These are phyloP conservation scores for Brotogeris chrysoptera DNA, from an alignment of 2,797 vertebrate species.

Conservation along the genomic window DNA sequence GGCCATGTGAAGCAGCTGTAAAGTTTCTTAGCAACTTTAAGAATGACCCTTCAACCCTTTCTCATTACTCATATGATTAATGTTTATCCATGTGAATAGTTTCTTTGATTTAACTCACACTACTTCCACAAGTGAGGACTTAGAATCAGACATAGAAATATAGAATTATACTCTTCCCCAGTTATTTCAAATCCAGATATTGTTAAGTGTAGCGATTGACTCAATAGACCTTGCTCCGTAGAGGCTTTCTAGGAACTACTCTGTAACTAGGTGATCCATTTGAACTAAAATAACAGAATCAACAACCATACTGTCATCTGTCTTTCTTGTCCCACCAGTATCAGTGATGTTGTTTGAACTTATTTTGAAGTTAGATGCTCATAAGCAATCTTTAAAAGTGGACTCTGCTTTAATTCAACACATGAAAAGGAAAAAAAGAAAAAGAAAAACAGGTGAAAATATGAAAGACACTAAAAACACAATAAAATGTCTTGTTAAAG, in stretches of 20 bases:
- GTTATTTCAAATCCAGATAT: slow-evolving; percentile 12
- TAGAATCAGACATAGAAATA: neutral
- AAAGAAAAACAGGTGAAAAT: neutral
- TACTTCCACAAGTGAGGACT: neutral
- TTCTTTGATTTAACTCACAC: slow-evolving; percentile 36
- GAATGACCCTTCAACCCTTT: slow-evolving; percentile 40
- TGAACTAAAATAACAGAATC: neutral
- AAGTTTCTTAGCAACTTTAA: slow-evolving; percentile 45
- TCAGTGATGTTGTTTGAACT: neutral
- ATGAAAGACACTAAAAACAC: neutral
- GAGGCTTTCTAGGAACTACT: neutral
- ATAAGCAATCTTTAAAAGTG: neutral
- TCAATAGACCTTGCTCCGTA: neutral
- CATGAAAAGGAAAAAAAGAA: neutral
- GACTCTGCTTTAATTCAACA: neutral
- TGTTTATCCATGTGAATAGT: slow-evolving; percentile 43
- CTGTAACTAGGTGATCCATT: neutral
- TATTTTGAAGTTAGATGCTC: neutral
- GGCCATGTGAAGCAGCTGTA: slow-evolving; percentile 40
- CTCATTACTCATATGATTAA: slow-evolving; percentile 60
- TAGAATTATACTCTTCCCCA: neutral
- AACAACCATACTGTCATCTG: neutral
- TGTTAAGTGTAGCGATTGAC: slow-evolving; percentile 1
- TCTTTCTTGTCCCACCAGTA: neutral
- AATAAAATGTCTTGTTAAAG: neutral